These are phyloP conservation scores for Odontomyia ornata DNA, from an alignment of 2,888 invertebrate genomes.

Conservation along the genomic window DNA sequence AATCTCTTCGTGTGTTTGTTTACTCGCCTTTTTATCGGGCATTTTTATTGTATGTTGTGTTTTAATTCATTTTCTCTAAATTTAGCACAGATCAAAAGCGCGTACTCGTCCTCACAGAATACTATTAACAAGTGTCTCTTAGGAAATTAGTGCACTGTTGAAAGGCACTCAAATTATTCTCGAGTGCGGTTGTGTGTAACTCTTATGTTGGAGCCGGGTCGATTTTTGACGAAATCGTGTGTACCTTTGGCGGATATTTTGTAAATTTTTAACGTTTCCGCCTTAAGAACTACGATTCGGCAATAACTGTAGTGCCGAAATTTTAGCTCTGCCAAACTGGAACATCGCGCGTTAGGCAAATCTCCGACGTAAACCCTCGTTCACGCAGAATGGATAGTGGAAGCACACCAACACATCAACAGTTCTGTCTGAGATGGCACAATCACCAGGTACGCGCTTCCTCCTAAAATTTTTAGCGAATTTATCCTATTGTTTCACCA, in stretches of 20 bases:
- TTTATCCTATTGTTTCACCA: constrained; percentile 25
- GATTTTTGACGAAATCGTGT: background rate
- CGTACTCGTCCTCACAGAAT: constrained; percentile 48
- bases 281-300: background rate
- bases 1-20: constrained; percentile 36
- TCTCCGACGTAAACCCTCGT: background rate
- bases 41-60: constrained; percentile 6
- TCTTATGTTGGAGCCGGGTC: constrained; percentile 29
- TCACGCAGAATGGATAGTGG: constrained; percentile 46
- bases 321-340: background rate
- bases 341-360: background rate
- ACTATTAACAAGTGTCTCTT: constrained; percentile 50
- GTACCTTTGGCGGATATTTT: background rate
- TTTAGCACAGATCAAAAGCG: constrained; percentile 46
- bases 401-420: constrained; percentile 68
- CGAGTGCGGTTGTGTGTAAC: constrained; percentile 37
- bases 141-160: constrained; percentile 49
- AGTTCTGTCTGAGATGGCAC: constrained; percentile 87
- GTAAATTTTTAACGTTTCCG: background rate
- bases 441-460: constrained; percentile 72
- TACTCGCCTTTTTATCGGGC: constrained; percentile 27
- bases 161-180: too few species aligned
- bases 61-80: constrained; percentile 44
- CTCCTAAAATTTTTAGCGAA: constrained; percentile 2
- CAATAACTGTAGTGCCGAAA: too few species aligned